Evolutionary conservation across 2,113 vertebrate species (phyloP).

Genomic region (Diphyllodes magnificus): DNA sequence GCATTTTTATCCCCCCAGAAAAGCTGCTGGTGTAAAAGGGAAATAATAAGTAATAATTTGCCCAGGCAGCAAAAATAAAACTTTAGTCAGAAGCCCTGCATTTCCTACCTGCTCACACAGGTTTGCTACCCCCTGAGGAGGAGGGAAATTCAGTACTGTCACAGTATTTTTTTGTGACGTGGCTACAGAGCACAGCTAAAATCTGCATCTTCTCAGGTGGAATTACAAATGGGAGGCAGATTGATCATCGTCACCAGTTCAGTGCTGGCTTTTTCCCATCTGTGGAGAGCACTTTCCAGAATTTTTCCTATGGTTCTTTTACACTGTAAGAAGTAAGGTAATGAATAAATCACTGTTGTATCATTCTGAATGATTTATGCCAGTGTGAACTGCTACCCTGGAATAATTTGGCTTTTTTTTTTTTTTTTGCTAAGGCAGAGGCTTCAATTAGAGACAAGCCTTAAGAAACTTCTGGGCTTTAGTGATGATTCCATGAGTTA

Average conservation of each 20-base stretch:
- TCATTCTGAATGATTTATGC: not conserved
- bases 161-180: not conserved
- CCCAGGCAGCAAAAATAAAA: not conserved
- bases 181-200: not conserved
- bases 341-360: not conserved
- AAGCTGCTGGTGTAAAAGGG: not conserved
- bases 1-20: not conserved
- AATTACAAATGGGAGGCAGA: not conserved
- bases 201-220: not conserved
- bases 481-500: not conserved
- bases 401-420: not conserved
- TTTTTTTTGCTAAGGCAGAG: not conserved
- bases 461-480: not conserved
- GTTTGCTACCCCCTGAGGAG: not conserved
- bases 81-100: not conserved
- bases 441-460: not conserved
- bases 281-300: not conserved
- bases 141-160: not conserved
- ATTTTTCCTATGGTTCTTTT: constrained; percentile 1
- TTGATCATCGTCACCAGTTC: constrained; percentile 7
- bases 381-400: not conserved
- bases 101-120: not conserved
- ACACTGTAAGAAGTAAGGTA: constrained; percentile 15
- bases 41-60: not conserved
- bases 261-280: not conserved